phyloP scores from a whole-genome alignment of 2,113 vertebrate genomes.

The Gallinago jamesoni region DNA sequence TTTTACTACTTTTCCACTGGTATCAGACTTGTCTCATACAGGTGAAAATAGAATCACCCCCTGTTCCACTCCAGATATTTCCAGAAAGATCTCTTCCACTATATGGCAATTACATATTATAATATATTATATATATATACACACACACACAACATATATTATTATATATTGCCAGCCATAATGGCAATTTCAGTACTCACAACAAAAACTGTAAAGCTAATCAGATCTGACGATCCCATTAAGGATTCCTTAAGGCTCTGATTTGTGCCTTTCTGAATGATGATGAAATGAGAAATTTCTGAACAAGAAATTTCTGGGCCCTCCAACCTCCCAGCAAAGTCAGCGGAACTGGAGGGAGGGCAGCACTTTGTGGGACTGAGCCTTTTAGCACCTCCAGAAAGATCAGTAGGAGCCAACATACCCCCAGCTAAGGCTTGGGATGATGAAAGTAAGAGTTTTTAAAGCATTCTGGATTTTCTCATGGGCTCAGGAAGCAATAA shows the following conservation, averaged over 20 bases:
- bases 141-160: too few relatives aligned
- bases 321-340: background rate
- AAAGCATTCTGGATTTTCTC: constrained; percentile 32
- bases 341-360: background rate
- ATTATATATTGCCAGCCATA: background rate
- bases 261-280: background rate
- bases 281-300: too few relatives aligned
- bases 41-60: background rate
- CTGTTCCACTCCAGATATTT: background rate
- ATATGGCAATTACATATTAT: too few relatives aligned
- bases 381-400: background rate
- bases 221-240: background rate
- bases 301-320: background rate
- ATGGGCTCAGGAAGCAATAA: constrained; percentile 57
- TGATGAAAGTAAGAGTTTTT: constrained; percentile 27
- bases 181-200: background rate
- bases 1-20: background rate
- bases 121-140: too few relatives aligned
- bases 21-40: background rate
- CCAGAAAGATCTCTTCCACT: background rate
- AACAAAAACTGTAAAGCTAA: background rate
- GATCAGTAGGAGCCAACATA: background rate
- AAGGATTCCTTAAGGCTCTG: background rate
- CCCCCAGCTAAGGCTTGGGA: background rate
- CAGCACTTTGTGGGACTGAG: background rate